These are phyloP conservation scores for Drosophila nasuta DNA, from an alignment of 1,140 invertebrate species.

Conservation along the genomic window DNA sequence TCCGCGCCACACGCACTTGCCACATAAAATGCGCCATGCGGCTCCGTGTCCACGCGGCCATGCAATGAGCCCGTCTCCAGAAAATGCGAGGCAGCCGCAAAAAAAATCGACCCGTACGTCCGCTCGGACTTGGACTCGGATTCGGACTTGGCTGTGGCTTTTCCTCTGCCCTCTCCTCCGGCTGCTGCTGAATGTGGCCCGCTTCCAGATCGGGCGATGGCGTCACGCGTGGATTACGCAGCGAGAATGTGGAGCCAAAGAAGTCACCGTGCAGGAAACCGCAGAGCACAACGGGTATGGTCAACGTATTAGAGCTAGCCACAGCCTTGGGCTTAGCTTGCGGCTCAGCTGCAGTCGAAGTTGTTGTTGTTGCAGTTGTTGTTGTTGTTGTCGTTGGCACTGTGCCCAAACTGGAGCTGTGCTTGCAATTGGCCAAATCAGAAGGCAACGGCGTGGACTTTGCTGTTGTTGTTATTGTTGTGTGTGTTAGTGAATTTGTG, in stretches of 20 bases:
- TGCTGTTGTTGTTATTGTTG: conserved; percentile 9
- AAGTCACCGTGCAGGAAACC: conserved; percentile 79
- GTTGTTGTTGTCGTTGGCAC: conserved; percentile 18
- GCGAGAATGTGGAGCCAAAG: conserved; percentile 73
- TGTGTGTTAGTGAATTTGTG: conserved; percentile 13
- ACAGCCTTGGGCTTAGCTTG: conserved; percentile 27
- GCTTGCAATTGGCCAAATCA: conserved; percentile 52
- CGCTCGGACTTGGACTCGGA: conserved; percentile 34
- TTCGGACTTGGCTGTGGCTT: conserved; percentile 19
- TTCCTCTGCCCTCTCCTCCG: background rate
- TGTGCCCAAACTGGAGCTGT: conserved; percentile 33
- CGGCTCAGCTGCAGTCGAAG: conserved; percentile 2
- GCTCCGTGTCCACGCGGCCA: background rate
- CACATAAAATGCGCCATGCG: conserved; percentile 37
- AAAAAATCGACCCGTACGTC: conserved; percentile 71
- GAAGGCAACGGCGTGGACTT: conserved; percentile 27
- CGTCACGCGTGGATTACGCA: conserved; percentile 59
- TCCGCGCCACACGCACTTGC: conserved; percentile 66
- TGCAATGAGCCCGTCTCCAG: conserved; percentile 67
- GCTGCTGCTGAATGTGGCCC: conserved; percentile 8
- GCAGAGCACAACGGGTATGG: conserved; percentile 79
- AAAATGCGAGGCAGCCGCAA: conserved; percentile 72
- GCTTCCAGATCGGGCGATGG: conserved; percentile 62
- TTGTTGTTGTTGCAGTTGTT: conserved; percentile 4
- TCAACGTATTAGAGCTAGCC: conserved; percentile 50